A percentile compares a stretch with the other conserved stretches of the same genome.
Conservation (phyloP, 2,888 invertebrate species). For the Micropterix aruncella region DNA sequence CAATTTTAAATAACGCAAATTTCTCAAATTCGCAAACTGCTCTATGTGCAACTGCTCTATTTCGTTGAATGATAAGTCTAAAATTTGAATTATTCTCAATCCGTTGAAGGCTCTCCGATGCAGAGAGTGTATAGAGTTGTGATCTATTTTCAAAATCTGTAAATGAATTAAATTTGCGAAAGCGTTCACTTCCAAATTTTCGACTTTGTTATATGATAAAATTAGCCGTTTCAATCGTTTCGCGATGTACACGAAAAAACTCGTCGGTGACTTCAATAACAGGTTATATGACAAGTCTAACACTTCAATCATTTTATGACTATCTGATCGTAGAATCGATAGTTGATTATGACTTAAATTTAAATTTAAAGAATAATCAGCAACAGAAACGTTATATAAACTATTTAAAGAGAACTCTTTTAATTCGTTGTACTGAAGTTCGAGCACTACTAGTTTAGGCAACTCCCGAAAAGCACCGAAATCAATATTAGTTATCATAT, state of each 20-base stretch:
- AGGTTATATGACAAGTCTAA: conserved; percentile 53
- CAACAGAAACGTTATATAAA: conserved; percentile 47
- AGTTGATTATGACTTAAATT: conserved; percentile 59
- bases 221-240: conserved; percentile 39
- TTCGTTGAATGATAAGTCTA: conserved; percentile 27
- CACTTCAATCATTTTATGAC: conserved; percentile 35
- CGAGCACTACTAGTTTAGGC: conserved; percentile 52
- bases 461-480: conserved; percentile 55
- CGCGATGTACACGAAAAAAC: conserved; percentile 42
- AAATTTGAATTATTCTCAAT: conserved; percentile 44
- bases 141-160: conserved; percentile 45
- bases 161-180: conserved; percentile 46
- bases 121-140: conserved; percentile 47
- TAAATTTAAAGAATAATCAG: conserved; percentile 44
- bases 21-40: conserved; percentile 52
- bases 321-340: conserved; percentile 18
- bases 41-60: background rate
- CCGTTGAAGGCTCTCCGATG: conserved; percentile 53
- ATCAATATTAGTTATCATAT: conserved; percentile 50
- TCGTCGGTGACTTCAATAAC: conserved; percentile 38
- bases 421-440: conserved; percentile 60
- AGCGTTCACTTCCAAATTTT: conserved; percentile 43
- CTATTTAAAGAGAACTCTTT: conserved; percentile 44
- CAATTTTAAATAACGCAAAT: conserved; percentile 51
- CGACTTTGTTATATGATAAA: conserved; percentile 47